Evolutionary conservation across 2,888 invertebrate species (phyloP).

Genomic region (Nysson spinosus): DNA sequence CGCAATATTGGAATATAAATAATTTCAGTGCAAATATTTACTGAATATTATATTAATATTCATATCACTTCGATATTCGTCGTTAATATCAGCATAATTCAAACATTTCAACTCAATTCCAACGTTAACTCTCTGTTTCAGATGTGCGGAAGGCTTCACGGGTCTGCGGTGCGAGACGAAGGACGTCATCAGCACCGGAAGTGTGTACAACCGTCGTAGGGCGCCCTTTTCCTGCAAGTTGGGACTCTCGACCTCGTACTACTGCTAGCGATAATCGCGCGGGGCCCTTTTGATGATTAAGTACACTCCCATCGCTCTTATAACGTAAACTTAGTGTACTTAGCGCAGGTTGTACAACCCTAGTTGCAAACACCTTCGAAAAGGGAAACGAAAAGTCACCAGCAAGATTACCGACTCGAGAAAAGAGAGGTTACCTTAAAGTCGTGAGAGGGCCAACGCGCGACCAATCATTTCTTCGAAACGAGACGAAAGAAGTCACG

Average conservation of each 20-base stretch:
- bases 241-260: conserved; percentile 87
- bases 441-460: conserved; percentile 63
- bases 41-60: too few relatives aligned
- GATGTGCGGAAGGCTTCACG: conserved; percentile 89
- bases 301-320: conserved; percentile 35
- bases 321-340: conserved; percentile 2
- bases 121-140: conserved; percentile 75
- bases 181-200: conserved; percentile 86
- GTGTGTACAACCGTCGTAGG: conserved; percentile 84
- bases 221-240: conserved; percentile 87
- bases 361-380: conserved; percentile 12
- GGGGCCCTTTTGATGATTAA: conserved; percentile 68
- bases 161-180: conserved; percentile 89
- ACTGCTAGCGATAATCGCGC: conserved; percentile 82
- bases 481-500: conserved; percentile 27
- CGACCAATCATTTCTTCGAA: too few relatives aligned
- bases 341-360: conserved; percentile 34
- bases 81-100: too few relatives aligned
- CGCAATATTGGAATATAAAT: too few relatives aligned
- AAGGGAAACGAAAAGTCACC: too few relatives aligned
- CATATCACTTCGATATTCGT: too few relatives aligned
- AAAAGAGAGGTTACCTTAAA: too few relatives aligned
- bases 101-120: not conserved
- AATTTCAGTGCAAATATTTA: too few relatives aligned
- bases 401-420: too few relatives aligned